These are phyloP conservation scores for Lytechinus variegatus DNA, from an alignment of 35 echinoderm and acorn worm genomes.

Conservation along the genomic window DNA sequence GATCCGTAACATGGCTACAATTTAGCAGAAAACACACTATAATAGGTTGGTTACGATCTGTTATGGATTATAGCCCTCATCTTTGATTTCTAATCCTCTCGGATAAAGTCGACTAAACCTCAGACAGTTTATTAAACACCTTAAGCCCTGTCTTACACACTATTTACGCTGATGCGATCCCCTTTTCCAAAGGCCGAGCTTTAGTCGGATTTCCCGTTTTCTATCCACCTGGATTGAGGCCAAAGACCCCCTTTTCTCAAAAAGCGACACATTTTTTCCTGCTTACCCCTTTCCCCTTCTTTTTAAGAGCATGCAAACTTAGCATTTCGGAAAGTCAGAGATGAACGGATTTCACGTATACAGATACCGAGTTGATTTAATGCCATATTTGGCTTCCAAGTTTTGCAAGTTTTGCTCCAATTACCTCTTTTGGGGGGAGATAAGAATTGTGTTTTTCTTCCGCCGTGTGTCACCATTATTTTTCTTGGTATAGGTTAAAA, in stretches of 20 bases:
- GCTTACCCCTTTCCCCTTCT: background rate
- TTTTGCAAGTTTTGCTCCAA: background rate
- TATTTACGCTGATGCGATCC: background rate
- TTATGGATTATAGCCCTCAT: background rate
- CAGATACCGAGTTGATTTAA: background rate
- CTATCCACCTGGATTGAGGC: conserved; percentile 8
- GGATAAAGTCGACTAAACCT: conserved; percentile 9
- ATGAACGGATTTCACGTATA: background rate
- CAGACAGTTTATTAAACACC: conserved; percentile 12
- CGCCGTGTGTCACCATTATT: background rate
- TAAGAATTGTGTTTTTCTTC: background rate
- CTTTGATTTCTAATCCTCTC: background rate
- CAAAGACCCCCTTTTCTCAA: background rate
- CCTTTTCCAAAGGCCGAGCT: background rate
- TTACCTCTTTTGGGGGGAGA: background rate
- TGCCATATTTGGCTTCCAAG: background rate
- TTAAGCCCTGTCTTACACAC: background rate
- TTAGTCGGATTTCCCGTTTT: background rate
- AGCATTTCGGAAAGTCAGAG: background rate
- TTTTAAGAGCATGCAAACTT: background rate
- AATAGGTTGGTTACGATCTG: background rate
- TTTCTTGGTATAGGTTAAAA: background rate
- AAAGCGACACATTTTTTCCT: background rate
- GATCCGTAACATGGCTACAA: background rate
- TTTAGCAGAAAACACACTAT: background rate